These are phyloP conservation scores for Spodoptera frugiperda DNA, from an alignment of 1,140 invertebrate species.

Conservation along the genomic window DNA sequence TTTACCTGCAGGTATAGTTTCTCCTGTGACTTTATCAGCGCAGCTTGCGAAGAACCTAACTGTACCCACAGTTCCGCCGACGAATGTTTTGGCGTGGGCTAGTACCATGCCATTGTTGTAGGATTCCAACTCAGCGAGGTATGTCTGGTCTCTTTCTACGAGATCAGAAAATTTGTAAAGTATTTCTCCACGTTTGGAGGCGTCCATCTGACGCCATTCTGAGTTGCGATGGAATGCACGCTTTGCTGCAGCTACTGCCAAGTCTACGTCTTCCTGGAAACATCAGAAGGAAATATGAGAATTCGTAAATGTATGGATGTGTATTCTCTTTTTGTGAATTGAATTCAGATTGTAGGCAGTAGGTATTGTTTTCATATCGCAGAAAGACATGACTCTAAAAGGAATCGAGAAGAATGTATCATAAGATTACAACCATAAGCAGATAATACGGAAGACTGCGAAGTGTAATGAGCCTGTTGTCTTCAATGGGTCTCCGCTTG, in stretches of 20 bases:
- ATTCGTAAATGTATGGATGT: too few relatives aligned
- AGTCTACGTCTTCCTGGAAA: conserved; percentile 90
- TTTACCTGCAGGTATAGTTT: conserved; percentile 65
- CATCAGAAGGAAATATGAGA: not conserved
- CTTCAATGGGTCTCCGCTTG: too few relatives aligned
- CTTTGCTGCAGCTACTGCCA: conserved; percentile 92
- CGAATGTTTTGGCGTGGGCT: conserved; percentile 86
- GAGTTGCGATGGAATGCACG: conserved; percentile 90
- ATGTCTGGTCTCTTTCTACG: conserved; percentile 88
- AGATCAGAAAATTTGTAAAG: conserved; percentile 89
- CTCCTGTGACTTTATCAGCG: conserved; percentile 91
- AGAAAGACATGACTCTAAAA: too few relatives aligned
- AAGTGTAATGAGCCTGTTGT: too few relatives aligned
- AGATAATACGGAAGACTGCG: too few relatives aligned
- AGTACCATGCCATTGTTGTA: conserved; percentile 65
- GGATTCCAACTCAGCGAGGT: conserved; percentile 88
- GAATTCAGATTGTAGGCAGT: too few relatives aligned
- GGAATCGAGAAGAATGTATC: too few relatives aligned
- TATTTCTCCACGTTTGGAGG: conserved; percentile 86
- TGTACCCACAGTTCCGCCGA: conserved; percentile 88
- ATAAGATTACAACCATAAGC: too few relatives aligned
- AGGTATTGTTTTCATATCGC: too few relatives aligned
- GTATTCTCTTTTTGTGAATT: too few relatives aligned
- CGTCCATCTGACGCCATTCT: conserved; percentile 91
- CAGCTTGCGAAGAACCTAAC: conserved; percentile 62